phyloP scores from a whole-genome alignment of 2,113 vertebrate species.

The Python bivittatus region DNA sequence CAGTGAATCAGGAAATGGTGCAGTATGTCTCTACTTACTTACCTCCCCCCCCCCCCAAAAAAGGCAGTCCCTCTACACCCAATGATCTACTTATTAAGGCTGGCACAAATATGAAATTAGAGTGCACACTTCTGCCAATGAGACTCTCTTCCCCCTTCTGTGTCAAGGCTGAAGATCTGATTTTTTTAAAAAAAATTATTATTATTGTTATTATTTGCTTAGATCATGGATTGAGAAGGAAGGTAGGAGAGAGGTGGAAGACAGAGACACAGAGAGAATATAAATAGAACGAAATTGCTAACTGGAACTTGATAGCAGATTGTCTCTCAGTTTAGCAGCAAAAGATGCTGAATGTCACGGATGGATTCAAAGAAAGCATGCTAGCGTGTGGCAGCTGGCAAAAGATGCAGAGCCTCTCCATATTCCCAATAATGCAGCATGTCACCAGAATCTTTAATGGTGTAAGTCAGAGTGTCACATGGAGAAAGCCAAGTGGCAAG shows the following conservation, averaged over 20 bases:
- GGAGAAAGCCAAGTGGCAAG: conserved; percentile 48
- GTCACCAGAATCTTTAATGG: conserved; percentile 56
- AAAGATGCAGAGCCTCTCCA: conserved; percentile 56
- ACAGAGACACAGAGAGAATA: background rate
- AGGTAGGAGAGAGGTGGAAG: background rate
- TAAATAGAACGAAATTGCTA: conserved; percentile 46
- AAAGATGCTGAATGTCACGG: conserved; percentile 63
- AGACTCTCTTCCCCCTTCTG: background rate
- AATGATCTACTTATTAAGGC: conserved; percentile 59
- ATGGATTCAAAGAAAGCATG: conserved; percentile 58
- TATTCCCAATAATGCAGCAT: conserved; percentile 54
- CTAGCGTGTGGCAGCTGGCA: conserved; percentile 55
- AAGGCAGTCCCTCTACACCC: conserved; percentile 25
- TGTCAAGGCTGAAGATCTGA: conserved; percentile 46
- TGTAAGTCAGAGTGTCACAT: conserved; percentile 58
- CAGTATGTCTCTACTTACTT: conserved; percentile 76
- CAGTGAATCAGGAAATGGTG: conserved; percentile 81
- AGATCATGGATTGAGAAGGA: background rate
- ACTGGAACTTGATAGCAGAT: conserved; percentile 58
- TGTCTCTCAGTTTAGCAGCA: conserved; percentile 64
- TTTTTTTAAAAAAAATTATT: background rate
- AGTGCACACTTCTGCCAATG: conserved; percentile 11
- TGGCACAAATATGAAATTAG: conserved; percentile 52
- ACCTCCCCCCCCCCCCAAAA: background rate
- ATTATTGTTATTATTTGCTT: background rate